phyloP scores from a whole-genome alignment of 1,140 invertebrate genomes.

The Aphis craccivora region DNA sequence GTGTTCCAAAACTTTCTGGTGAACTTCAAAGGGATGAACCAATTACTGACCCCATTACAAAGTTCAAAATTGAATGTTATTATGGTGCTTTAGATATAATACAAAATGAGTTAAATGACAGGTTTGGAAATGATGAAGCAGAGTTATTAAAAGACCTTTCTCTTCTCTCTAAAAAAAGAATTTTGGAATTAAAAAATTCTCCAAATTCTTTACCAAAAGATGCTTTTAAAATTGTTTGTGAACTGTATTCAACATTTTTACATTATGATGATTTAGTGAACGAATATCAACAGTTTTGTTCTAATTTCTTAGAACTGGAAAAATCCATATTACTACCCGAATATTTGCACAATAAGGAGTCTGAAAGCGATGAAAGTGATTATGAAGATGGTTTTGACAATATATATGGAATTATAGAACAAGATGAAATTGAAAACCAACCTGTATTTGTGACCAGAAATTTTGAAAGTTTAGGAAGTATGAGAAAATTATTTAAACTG shows the following conservation, averaged over 20 bases:
- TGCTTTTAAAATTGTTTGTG: background rate
- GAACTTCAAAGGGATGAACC: background rate
- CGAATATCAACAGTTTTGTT: background rate
- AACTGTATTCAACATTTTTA: background rate
- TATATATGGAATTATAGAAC: too few species aligned
- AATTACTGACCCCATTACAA: background rate
- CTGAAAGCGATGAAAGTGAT: too few species aligned
- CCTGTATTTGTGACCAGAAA: too few species aligned
- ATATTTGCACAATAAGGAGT: too few species aligned
- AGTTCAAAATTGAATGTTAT: background rate
- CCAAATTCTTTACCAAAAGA: background rate
- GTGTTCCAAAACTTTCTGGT: background rate
- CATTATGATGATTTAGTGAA: background rate
- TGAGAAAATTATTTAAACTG: too few species aligned
- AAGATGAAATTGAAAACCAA: too few species aligned
- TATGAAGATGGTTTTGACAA: too few species aligned
- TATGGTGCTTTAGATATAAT: background rate
- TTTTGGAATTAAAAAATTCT: background rate
- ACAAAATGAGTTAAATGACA: background rate
- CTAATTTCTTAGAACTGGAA: background rate
- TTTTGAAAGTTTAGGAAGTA: too few species aligned
- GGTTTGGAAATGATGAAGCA: background rate
- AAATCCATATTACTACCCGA: background rate
- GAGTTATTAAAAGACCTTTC: background rate
- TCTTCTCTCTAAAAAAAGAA: background rate